Evolutionary conservation across 2,888 invertebrate genomes (phyloP).

Genomic region (Lypha dubia): DNA sequence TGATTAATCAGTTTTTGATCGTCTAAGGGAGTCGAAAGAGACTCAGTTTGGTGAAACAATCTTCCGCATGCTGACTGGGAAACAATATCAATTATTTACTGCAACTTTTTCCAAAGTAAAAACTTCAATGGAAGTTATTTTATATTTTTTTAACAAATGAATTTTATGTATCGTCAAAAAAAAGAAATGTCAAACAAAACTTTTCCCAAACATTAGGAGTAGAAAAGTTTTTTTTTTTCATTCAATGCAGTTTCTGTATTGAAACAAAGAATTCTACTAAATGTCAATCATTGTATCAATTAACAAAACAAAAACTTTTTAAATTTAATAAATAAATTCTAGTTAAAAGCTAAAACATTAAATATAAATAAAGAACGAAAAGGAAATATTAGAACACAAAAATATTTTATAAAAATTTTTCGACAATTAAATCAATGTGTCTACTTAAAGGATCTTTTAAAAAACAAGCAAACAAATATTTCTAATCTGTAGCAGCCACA

Average conservation of each 20-base stretch:
- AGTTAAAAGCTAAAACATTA: background rate
- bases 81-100: constrained; percentile 47
- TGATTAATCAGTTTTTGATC: no score
- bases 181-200: constrained; percentile 16
- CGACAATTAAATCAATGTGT: constrained; percentile 49
- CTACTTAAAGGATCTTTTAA: constrained; percentile 39
- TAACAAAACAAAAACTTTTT: constrained; percentile 24
- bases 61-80: no score
- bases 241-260: constrained; percentile 45
- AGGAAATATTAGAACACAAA: background rate
- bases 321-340: constrained; percentile 1
- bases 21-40: no score
- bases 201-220: constrained; percentile 33
- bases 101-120: constrained; percentile 24
- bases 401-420: background rate
- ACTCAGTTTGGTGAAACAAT: no score
- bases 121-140: constrained; percentile 22
- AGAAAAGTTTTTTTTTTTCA: background rate
- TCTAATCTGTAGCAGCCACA: constrained; percentile 27
- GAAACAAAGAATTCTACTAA: constrained; percentile 52
- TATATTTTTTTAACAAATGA: background rate
- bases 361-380: background rate
- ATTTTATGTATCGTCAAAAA: background rate
- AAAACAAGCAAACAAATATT: background rate
- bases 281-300: constrained; percentile 61